These are phyloP conservation scores for Microtus richardsoni DNA, from an alignment of 2,113 vertebrate species.

Conservation along the genomic window DNA sequence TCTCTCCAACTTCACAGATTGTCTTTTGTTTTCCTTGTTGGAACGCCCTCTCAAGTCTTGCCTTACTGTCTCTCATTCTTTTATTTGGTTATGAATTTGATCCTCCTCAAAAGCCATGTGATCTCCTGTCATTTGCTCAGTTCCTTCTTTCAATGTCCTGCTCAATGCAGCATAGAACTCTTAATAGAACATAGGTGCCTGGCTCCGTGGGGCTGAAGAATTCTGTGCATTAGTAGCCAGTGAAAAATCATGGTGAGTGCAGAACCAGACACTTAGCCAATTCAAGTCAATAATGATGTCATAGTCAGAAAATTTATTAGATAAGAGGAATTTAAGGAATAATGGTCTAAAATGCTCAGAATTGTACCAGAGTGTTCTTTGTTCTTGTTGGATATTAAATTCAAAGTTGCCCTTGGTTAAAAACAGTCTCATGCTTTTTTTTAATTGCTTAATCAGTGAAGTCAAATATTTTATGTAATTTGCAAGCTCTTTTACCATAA, in stretches of 20 bases:
- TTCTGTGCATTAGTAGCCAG: not conserved
- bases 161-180: not conserved
- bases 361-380: not conserved
- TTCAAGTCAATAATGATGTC: not conserved
- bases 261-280: not conserved
- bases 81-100: not conserved
- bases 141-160: not conserved
- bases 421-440: not conserved
- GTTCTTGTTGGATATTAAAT: not conserved
- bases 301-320: not conserved
- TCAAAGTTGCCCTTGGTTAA: not conserved
- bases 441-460: not conserved
- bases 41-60: not conserved
- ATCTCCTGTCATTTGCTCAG: not conserved
- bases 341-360: not conserved
- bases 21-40: not conserved
- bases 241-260: not conserved
- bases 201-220: not conserved
- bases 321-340: not conserved
- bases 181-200: not conserved
- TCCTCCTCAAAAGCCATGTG: not conserved
- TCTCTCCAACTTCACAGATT: not conserved
- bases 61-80: not conserved
- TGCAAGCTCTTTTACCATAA: not conserved
- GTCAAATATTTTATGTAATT: not conserved